phyloP scores from a whole-genome alignment of 2,888 invertebrate genomes.

The Trissolcus japonicus region DNA sequence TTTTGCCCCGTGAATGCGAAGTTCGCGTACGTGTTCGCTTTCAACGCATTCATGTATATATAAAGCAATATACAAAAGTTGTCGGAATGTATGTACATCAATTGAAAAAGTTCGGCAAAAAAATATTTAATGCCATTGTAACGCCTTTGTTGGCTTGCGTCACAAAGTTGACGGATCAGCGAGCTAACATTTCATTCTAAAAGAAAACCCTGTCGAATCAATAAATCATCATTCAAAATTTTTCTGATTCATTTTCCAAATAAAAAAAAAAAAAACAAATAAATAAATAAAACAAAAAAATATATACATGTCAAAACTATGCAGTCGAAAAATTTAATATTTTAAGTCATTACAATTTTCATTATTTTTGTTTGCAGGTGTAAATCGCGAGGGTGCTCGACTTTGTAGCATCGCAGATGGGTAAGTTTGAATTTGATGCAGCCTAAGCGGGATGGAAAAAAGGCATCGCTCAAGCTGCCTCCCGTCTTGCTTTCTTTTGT shows the following conservation, averaged over 20 bases:
- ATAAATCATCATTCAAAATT: background rate
- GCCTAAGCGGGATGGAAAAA: slow-evolving; percentile 31
- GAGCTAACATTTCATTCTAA: background rate
- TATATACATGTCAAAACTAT: too few relatives aligned
- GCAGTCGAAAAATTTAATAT: too few relatives aligned
- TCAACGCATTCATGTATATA: slow-evolving; percentile 45
- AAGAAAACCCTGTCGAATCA: background rate
- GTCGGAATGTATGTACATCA: slow-evolving; percentile 49
- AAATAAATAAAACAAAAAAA: background rate
- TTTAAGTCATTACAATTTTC: background rate
- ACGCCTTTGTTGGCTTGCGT: slow-evolving; percentile 31
- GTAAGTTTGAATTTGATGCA: slow-evolving; percentile 49
- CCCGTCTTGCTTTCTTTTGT: slow-evolving; percentile 22
- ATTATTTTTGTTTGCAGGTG: slow-evolving; percentile 49
- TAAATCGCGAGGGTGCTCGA: slow-evolving; percentile 48
- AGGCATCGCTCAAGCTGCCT: slow-evolving; percentile 50
- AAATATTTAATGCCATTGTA: slow-evolving; percentile 43
- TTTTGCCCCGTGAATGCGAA: slow-evolving; percentile 48
- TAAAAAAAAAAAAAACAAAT: background rate
- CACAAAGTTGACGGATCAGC: slow-evolving; percentile 14
- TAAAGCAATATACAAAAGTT: slow-evolving; percentile 53
- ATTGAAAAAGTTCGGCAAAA: slow-evolving; percentile 48
- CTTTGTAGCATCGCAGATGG: slow-evolving; percentile 34
- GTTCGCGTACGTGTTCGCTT: slow-evolving; percentile 44
- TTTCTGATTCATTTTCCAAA: too few relatives aligned